Evolutionary conservation across 2,888 invertebrate species (phyloP).

Genomic region (Apodemia hepburni): DNA sequence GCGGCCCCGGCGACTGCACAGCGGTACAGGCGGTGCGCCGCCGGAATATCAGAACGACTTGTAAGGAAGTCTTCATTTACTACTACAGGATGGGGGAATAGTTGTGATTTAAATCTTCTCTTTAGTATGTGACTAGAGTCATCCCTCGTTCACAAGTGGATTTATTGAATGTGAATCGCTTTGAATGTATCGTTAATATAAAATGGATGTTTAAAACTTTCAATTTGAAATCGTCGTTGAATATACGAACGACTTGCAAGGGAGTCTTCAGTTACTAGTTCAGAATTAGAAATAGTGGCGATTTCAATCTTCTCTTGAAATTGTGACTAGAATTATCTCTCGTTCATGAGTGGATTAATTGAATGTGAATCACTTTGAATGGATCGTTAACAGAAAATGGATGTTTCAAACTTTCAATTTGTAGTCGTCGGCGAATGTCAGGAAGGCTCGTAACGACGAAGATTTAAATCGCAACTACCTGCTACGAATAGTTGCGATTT

Average conservation of each 20-base stretch:
- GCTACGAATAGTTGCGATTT: too few relatives aligned
- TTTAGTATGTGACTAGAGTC: conserved; percentile 20
- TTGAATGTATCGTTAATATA: conserved; percentile 1
- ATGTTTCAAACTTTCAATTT: background rate
- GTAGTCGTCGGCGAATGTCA: conserved; percentile 48
- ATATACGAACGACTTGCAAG: conserved; percentile 65
- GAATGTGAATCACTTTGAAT: background rate
- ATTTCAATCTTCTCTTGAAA: conserved; percentile 48
- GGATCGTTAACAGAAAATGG: background rate
- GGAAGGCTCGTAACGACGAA: conserved; percentile 59
- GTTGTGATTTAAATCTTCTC: conserved; percentile 54
- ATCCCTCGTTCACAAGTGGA: conserved; percentile 1
- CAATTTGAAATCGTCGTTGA: conserved; percentile 34
- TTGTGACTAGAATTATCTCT: conserved; percentile 14
- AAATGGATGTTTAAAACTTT: conserved; percentile 1
- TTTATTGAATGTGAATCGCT: conserved; percentile 10
- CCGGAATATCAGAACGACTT: conserved; percentile 65
- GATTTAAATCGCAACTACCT: too few relatives aligned
- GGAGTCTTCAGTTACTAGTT: conserved; percentile 65
- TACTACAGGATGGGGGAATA: conserved; percentile 47
- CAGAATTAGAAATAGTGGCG: conserved; percentile 41
- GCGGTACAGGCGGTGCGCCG: conserved; percentile 31
- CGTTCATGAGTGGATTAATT: background rate
- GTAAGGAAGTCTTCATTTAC: conserved; percentile 65
- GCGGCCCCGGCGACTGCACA: conserved; percentile 34